Percentiles rank a stretch among this genome's conserved stretches.
Evolutionary conservation across 23 tunicate genomes (phyloP).

Genomic region (Halocynthia roretzi): DNA sequence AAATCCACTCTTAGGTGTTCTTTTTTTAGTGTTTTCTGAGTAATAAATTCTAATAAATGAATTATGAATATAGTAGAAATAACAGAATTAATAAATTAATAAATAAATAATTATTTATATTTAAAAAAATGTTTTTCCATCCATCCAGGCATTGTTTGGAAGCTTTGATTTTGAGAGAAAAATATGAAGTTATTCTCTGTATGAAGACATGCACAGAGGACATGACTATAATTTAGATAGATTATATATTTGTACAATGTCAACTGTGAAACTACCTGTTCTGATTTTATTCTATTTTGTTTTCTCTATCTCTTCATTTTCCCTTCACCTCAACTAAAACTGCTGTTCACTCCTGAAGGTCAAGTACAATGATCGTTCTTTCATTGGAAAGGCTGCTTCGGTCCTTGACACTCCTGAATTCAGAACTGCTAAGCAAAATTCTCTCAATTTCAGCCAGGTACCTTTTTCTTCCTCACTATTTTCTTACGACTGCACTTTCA

Average conservation of each 20-base stretch:
- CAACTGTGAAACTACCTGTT: conserved; percentile 1
- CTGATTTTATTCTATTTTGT: background rate
- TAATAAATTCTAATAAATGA: too few relatives aligned
- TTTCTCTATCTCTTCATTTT: conserved; percentile 7
- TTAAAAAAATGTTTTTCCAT: background rate
- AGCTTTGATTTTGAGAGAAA: too few relatives aligned
- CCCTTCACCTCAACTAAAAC: background rate
- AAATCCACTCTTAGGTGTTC: too few relatives aligned
- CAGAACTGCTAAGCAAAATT: conserved; percentile 81
- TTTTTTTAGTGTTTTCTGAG: too few relatives aligned
- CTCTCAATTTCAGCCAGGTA: conserved; percentile 92
- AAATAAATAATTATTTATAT: background rate
- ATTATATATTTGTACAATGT: background rate
- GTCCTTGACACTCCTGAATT: conserved; percentile 93
- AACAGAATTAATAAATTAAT: background rate
- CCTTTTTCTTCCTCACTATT: too few relatives aligned
- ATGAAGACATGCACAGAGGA: too few relatives aligned
- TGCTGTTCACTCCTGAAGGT: conserved; percentile 27
- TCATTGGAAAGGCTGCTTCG: conserved; percentile 41
- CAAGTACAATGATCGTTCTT: conserved; percentile 55
- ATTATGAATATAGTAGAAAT: too few relatives aligned
- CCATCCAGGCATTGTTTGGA: too few relatives aligned
- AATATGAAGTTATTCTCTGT: too few relatives aligned
- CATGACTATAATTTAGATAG: too few relatives aligned
- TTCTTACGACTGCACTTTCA: too few relatives aligned